Conservation (phyloP, 1,140 invertebrate species). For the Bilobella aurantiaca region DNA sequence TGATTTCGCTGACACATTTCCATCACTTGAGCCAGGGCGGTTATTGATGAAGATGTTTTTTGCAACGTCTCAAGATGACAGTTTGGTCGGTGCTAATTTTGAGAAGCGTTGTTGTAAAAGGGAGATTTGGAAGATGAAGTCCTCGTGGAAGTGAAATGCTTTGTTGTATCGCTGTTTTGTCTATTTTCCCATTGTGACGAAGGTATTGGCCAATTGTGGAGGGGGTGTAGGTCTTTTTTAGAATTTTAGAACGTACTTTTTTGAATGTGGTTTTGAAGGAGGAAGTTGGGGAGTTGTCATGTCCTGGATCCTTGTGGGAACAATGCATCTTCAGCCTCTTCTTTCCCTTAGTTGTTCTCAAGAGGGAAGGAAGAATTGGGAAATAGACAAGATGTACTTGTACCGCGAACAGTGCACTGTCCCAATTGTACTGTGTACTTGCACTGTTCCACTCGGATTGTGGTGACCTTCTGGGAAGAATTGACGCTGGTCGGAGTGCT, state of each 20-base stretch:
- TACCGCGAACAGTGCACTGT: too few relatives aligned
- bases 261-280: neutral
- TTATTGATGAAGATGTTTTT: neutral
- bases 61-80: too few relatives aligned
- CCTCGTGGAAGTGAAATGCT: too few relatives aligned
- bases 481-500: constrained; percentile 34
- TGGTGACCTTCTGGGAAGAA: constrained; percentile 34
- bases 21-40: neutral
- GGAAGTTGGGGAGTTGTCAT: neutral
- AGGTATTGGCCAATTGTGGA: too few relatives aligned
- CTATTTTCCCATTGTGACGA: too few relatives aligned
- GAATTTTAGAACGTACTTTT: neutral
- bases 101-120: too few relatives aligned
- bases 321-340: neutral
- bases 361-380: neutral
- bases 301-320: neutral
- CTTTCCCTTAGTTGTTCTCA: neutral
- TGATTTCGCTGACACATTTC: neutral
- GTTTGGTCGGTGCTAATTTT: too few relatives aligned
- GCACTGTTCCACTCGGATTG: too few relatives aligned
- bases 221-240: neutral
- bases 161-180: too few relatives aligned
- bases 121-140: too few relatives aligned
- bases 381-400: neutral
- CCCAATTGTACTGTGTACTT: too few relatives aligned